Evolutionary conservation across 2,113 vertebrate species (phyloP).

Genomic region (Indicator maculatus): DNA sequence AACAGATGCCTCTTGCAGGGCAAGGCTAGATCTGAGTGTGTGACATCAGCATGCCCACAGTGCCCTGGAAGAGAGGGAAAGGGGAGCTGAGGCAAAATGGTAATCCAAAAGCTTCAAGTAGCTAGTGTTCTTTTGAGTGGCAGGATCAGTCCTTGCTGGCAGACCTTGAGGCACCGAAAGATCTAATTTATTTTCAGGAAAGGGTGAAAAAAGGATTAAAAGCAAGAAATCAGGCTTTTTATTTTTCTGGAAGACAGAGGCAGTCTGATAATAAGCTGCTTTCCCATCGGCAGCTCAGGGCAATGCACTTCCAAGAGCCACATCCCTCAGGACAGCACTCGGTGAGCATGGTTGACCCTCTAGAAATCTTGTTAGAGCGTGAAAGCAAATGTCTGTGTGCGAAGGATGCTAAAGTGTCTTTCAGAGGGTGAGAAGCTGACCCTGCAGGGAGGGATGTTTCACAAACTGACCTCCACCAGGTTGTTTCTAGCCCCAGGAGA

Average conservation of each 20-base stretch:
- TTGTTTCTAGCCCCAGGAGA: neutral
- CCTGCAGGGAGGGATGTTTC: neutral
- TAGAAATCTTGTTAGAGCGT: conserved; percentile 32
- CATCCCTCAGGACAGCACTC: neutral
- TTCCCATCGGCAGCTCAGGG: neutral
- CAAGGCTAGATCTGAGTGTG: neutral
- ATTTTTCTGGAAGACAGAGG: neutral
- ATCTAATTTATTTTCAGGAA: conserved; percentile 53
- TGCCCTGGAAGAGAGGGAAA: neutral
- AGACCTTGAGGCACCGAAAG: neutral
- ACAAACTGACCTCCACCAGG: neutral
- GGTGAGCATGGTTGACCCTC: neutral
- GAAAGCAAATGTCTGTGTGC: neutral
- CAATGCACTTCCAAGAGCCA: neutral
- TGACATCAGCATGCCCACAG: neutral
- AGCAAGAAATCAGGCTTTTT: conserved; percentile 9
- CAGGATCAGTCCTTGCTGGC: neutral
- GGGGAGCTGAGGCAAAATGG: neutral
- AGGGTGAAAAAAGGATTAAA: conserved; percentile 55
- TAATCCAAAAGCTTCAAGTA: neutral
- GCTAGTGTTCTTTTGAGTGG: neutral
- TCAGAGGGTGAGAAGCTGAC: neutral
- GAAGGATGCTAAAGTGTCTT: neutral
- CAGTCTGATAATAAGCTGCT: conserved; percentile 10
- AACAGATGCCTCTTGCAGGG: neutral